Evolutionary conservation across 2,888 invertebrate species (phyloP).

Genomic region (Eupithecia abbreviata): DNA sequence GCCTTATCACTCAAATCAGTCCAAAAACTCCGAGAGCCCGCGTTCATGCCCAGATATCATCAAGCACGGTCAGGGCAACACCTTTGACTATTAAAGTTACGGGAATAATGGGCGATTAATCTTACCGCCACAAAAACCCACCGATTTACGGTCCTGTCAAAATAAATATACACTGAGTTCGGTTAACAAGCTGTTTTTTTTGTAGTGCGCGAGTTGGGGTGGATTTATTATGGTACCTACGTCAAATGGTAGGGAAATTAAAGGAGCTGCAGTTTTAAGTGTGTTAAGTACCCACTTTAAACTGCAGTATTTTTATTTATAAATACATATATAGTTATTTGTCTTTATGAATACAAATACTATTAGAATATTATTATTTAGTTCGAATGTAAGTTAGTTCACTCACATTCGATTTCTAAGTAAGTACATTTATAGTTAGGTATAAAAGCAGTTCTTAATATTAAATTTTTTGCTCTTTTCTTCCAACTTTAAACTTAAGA

Average conservation of each 20-base stretch:
- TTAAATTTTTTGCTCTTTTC: too few relatives aligned
- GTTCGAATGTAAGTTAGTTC: too few relatives aligned
- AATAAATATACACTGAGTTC: slow-evolving; percentile 71
- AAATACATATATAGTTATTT: too few relatives aligned
- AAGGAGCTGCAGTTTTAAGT: too few relatives aligned
- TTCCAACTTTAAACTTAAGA: too few relatives aligned
- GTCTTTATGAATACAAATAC: too few relatives aligned
- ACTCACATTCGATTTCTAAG: too few relatives aligned
- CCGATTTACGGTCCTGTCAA: slow-evolving; percentile 74
- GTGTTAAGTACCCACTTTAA: too few relatives aligned
- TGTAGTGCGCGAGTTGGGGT: slow-evolving; percentile 40
- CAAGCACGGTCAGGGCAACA: slow-evolving; percentile 52
- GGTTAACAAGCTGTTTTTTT: slow-evolving; percentile 60
- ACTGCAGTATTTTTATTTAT: too few relatives aligned
- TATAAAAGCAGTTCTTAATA: too few relatives aligned
- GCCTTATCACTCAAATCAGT: slow-evolving; percentile 17
- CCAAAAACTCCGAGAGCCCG: slow-evolving; percentile 23
- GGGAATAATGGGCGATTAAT: slow-evolving; percentile 79
- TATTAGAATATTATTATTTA: too few relatives aligned
- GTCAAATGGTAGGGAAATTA: not conserved
- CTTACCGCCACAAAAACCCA: slow-evolving; percentile 66
- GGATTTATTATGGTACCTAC: not conserved
- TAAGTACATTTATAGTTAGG: too few relatives aligned
- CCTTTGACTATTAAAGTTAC: slow-evolving; percentile 78
- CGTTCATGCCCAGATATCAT: slow-evolving; percentile 28